Evolutionary conservation across 2,888 invertebrate species (phyloP).

Genomic region (Oithona nana): DNA sequence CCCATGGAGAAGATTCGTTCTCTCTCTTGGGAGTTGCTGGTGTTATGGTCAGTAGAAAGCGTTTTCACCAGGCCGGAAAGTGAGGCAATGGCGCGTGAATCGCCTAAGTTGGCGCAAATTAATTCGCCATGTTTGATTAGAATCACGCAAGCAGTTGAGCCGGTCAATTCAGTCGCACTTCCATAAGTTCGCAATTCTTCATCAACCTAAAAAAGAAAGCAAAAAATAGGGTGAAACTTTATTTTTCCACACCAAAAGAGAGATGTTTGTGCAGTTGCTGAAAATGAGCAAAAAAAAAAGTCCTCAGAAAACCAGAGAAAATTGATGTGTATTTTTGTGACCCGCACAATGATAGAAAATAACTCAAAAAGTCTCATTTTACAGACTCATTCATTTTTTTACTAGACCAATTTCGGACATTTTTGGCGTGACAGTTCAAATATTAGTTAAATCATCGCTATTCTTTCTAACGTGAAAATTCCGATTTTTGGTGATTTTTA

Average conservation of each 20-base stretch:
- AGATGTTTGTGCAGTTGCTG: background rate
- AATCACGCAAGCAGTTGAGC: slow-evolving; percentile 1
- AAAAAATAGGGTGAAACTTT: background rate
- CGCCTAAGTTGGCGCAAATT: slow-evolving; percentile 10
- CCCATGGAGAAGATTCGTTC: slow-evolving; percentile 7
- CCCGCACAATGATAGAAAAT: no score
- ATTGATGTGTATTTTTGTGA: no score
- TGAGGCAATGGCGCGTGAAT: slow-evolving; percentile 3
- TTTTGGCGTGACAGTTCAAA: no score
- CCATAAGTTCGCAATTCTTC: slow-evolving; percentile 9
- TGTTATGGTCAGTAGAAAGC: slow-evolving; percentile 3
- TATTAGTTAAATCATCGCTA: no score
- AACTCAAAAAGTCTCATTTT: no score
- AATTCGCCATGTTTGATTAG: slow-evolving; percentile 14
- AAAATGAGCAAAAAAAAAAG: no score
- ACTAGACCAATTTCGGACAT: background rate
- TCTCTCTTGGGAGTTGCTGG: background rate
- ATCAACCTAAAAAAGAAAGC: slow-evolving; percentile 1
- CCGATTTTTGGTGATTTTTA: background rate
- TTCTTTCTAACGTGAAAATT: no score
- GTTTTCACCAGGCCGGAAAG: background rate
- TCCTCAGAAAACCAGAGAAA: no score
- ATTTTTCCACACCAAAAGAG: background rate
- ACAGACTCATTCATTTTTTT: background rate
- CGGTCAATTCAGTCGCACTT: slow-evolving; percentile 11